phyloP scores from a whole-genome alignment of 1,140 invertebrate genomes.

The Nixonia krombeini region DNA sequence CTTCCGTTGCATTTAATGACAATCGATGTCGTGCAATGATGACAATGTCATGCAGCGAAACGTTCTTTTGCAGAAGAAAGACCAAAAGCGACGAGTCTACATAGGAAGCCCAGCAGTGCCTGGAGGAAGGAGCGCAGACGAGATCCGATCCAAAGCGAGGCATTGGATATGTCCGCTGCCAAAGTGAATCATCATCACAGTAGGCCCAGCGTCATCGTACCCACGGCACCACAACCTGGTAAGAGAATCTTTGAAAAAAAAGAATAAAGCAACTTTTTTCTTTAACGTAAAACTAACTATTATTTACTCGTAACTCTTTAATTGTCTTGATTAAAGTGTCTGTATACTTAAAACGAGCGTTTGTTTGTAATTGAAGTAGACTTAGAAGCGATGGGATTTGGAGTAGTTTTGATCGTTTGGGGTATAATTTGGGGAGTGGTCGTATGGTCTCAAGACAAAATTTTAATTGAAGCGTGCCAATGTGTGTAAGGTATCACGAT shows the following conservation, averaged over 20 bases:
- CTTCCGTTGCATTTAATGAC: too few relatives aligned
- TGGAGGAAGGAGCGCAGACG: constrained; percentile 69
- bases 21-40: constrained; percentile 21
- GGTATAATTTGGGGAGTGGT: constrained; percentile 6
- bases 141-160: constrained; percentile 69
- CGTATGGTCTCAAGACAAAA: constrained; percentile 3
- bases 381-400: too few relatives aligned
- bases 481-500: constrained; percentile 60
- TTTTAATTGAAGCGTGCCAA: constrained; percentile 25
- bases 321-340: too few relatives aligned
- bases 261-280: too few relatives aligned
- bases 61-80: constrained; percentile 60
- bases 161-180: constrained; percentile 67
- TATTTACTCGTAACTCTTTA: too few relatives aligned
- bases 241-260: constrained; percentile 11
- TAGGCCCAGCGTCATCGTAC: constrained; percentile 68
- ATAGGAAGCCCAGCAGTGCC: constrained; percentile 67
- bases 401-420: constrained; percentile 13
- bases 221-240: constrained; percentile 64
- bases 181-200: constrained; percentile 60
- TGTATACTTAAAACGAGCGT: too few relatives aligned
- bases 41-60: constrained; percentile 18
- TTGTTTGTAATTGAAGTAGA: too few relatives aligned
- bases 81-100: constrained; percentile 63
- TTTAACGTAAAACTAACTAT: too few relatives aligned